Conservation (phyloP, 1,140 invertebrate species). For the Kradibia gibbosae region DNA sequence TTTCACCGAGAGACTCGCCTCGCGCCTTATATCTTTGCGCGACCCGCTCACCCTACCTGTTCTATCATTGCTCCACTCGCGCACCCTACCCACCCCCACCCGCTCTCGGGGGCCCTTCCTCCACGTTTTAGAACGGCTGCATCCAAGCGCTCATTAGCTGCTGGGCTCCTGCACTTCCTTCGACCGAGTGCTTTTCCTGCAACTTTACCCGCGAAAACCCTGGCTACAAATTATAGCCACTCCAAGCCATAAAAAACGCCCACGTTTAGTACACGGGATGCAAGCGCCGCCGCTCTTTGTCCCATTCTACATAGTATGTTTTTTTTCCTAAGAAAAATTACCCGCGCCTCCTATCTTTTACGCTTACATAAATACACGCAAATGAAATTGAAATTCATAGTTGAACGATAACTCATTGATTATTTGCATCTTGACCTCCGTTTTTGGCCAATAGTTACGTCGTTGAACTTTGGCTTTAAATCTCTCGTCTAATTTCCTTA, state of each 20-base stretch:
- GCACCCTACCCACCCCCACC: too few species aligned
- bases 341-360: not conserved
- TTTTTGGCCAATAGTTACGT: not conserved
- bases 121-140: too few species aligned
- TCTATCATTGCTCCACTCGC: too few species aligned
- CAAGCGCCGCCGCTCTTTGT: not conserved
- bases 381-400: slow-evolving; percentile 15
- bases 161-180: too few species aligned
- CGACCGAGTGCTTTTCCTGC: not conserved
- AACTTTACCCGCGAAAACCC: not conserved
- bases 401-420: not conserved
- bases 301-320: not conserved
- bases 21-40: too few species aligned
- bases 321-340: slow-evolving; percentile 18
- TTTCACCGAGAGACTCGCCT: too few species aligned
- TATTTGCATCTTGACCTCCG: too few species aligned
- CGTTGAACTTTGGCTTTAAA: not conserved
- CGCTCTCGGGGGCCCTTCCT: too few species aligned
- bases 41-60: too few species aligned
- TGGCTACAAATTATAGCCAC: not conserved
- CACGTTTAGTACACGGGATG: not conserved
- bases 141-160: too few species aligned
- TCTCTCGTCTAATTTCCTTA: slow-evolving; percentile 2
- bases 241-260: not conserved
- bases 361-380: not conserved